Evolutionary conservation across 2,888 invertebrate genomes (phyloP).

Genomic region (Lottia scabra): DNA sequence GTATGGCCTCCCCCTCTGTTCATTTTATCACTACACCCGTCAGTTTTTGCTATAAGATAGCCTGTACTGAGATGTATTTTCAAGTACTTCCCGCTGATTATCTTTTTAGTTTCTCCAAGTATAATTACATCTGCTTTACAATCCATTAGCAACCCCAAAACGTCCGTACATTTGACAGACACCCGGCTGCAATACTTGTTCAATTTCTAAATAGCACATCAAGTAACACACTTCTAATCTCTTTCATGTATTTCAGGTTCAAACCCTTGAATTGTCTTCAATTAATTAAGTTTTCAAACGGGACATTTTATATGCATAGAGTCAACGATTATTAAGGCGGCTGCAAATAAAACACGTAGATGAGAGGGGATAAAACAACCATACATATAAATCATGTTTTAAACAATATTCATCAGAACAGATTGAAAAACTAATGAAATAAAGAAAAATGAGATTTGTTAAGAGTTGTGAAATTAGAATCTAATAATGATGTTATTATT

Average conservation of each 20-base stretch:
- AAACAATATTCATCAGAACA: no score
- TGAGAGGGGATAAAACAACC: no score
- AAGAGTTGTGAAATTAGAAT: no score
- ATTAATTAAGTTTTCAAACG: neutral
- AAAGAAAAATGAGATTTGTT: no score
- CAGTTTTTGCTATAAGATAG: conserved; percentile 2
- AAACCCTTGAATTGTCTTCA: neutral
- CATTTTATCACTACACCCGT: neutral
- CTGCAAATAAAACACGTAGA: no score
- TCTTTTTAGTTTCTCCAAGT: neutral
- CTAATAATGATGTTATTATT: no score
- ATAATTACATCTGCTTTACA: conserved; percentile 6
- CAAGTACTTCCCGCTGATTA: conserved; percentile 15
- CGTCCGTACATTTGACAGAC: neutral
- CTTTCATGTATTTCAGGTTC: neutral
- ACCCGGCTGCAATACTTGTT: neutral
- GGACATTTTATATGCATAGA: neutral
- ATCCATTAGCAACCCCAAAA: conserved; percentile 2
- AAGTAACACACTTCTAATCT: neutral
- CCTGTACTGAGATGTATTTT: conserved; percentile 3
- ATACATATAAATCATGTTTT: no score
- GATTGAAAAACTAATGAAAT: no score
- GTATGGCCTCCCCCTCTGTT: neutral
- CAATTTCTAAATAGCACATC: neutral
- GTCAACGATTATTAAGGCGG: no score